Conservation (phyloP, 1,140 invertebrate genomes). For the Drosophila ananassae region DNA sequence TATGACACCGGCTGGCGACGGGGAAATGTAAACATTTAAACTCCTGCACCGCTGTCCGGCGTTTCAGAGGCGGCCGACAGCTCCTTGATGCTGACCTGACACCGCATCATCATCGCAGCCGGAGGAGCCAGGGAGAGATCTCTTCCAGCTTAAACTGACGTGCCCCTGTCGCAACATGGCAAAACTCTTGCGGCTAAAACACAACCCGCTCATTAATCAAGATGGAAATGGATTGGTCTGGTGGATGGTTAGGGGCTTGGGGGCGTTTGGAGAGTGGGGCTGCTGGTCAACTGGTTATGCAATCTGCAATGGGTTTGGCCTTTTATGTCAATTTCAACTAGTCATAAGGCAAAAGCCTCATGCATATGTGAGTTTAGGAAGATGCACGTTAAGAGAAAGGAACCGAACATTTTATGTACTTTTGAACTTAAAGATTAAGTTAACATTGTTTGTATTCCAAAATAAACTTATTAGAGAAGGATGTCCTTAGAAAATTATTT, state of each 20-base stretch:
- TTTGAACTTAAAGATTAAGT: neutral
- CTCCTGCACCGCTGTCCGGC: slow-evolving; percentile 20
- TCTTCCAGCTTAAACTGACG: slow-evolving; percentile 48
- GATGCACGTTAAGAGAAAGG: slow-evolving; percentile 12
- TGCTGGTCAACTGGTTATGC: slow-evolving; percentile 54
- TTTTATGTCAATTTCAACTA: slow-evolving; percentile 61
- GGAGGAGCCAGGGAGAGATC: slow-evolving; percentile 35
- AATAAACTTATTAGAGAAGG: too few species aligned
- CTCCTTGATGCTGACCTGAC: slow-evolving; percentile 50
- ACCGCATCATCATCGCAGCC: slow-evolving; percentile 39
- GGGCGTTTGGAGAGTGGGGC: neutral
- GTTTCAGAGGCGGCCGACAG: slow-evolving; percentile 31
- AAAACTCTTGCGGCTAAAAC: slow-evolving; percentile 50
- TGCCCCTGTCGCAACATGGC: slow-evolving; percentile 55
- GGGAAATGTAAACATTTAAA: slow-evolving; percentile 49
- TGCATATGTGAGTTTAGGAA: neutral
- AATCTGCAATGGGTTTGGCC: slow-evolving; percentile 51
- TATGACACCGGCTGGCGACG: slow-evolving; percentile 37
- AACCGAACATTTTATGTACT: too few species aligned
- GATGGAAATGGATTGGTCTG: slow-evolving; percentile 24
- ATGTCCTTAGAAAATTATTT: too few species aligned
- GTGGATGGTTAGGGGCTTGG: slow-evolving; percentile 4
- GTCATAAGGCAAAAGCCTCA: slow-evolving; percentile 30
- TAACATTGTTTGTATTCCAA: too few species aligned
- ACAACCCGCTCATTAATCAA: slow-evolving; percentile 60